phyloP scores from a whole-genome alignment of 2,113 vertebrate species.

The Cephalopterus ornatus region DNA sequence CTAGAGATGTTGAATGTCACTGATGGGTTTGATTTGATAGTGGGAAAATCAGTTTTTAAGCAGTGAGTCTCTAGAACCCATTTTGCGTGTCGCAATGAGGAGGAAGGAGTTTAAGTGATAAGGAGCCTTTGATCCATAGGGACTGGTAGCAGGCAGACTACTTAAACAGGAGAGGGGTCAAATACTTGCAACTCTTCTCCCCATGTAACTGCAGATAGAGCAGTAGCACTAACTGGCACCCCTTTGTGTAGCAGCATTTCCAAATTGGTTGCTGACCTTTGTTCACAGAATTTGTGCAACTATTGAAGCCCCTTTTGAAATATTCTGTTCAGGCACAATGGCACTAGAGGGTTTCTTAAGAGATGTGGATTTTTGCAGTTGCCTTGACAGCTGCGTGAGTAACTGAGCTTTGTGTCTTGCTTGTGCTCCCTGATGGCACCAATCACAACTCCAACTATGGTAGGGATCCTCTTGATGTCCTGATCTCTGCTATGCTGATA shows the following conservation, averaged over 20 bases:
- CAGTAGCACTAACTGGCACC: too few relatives aligned
- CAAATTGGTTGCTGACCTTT: neutral
- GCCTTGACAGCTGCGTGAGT: neutral
- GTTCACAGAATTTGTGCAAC: neutral
- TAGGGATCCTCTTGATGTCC: neutral
- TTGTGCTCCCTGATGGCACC: neutral
- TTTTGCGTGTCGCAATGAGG: neutral
- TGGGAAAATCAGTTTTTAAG: neutral
- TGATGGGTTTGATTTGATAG: neutral
- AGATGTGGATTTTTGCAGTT: neutral
- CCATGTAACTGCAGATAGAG: neutral
- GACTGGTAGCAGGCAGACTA: neutral
- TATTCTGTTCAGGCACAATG: neutral
- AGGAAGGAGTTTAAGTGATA: neutral
- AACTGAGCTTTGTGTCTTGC: neutral
- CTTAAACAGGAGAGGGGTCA: neutral
- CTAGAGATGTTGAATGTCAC: neutral
- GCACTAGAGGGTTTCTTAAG: neutral
- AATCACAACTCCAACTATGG: neutral
- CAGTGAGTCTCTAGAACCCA: neutral
- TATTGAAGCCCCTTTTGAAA: neutral
- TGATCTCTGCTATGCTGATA: neutral
- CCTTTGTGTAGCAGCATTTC: neutral
- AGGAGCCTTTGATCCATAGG: neutral
- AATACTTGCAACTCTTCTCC: neutral